Evolutionary conservation across 1,140 invertebrate genomes (phyloP), one percentile per base, ranked within the genome.

Genomic region (Mercenaria mercenaria): DNA sequence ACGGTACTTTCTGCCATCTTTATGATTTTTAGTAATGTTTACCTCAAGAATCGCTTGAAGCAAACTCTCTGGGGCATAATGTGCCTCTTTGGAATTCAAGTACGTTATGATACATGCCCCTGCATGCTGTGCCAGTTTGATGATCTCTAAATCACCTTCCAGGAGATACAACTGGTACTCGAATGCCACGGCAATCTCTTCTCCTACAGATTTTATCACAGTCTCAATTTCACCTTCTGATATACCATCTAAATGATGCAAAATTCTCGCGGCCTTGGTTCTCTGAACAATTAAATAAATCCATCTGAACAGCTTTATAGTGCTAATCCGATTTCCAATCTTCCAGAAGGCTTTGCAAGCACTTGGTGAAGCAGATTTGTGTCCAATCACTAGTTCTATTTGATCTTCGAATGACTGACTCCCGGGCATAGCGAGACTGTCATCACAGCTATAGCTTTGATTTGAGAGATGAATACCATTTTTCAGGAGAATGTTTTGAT

Each of bases 11-110:
- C n/a, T n/a, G n/a, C n/a, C n/a, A n/a, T n/a, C n/a, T n/a, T n/a
- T n/a, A n/a, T n/a, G n/a, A n/a, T n/a, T n/a, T n/a, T n/a, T n/a
- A n/a, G n/a, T n/a, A n/a, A n/a, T n/a, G n/a, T n/a, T n/a, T 88
- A 81, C 86, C 86, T 80, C 86, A 23, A 88, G 56, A 32, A 88
- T 26, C 23, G 86, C 86, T 67, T 80, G 76, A 34, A 88, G 52
- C 26, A 88, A 52, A 52, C 52, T 67, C 32, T 52, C 61, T 6
- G 59, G 37, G n/a, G 18, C 15, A 61, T 67, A 88, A 23, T 52
- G 29, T 80, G 76, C 86, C 15, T 88, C 76, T 37, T n/a, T 20
- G n/a, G 76, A 80, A 67, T 88, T 81, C 11, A 88, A 61, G 43
- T 80, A 81, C 0, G 59, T 56, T 39, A 88, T 26, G n/a, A 88